phyloP scores from a whole-genome alignment of 2,797 vertebrate genomes.

The Ctenopoma kingsleyae region DNA sequence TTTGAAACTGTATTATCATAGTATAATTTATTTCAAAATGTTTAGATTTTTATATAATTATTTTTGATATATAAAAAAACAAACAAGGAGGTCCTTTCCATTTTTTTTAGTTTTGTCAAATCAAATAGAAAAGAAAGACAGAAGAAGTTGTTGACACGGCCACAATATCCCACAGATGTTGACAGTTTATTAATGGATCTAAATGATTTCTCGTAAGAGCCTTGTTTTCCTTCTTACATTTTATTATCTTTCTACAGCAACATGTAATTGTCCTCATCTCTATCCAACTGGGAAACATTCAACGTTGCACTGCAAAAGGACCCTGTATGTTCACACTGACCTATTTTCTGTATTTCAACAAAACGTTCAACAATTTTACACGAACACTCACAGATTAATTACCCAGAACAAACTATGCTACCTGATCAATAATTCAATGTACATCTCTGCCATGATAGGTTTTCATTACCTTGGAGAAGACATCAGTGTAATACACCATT shows the following conservation, averaged over 20 bases:
- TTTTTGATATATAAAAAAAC: background rate
- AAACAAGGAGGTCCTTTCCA: background rate
- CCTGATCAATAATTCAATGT: conserved; percentile 67
- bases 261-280: conserved; percentile 3
- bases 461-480: conserved; percentile 21
- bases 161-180: background rate
- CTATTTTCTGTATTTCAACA: conserved; percentile 45
- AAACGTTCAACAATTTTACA: conserved; percentile 52
- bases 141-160: no score
- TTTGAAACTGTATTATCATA: background rate
- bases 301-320: background rate
- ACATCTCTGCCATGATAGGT: conserved; percentile 37
- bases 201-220: background rate
- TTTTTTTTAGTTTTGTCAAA: background rate
- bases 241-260: background rate
- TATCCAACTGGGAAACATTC: background rate
- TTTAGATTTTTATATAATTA: no score
- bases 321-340: conserved; percentile 42
- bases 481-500: background rate
- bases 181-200: background rate
- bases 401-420: conserved; percentile 53
- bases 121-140: background rate
- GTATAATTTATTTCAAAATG: background rate
- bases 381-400: conserved; percentile 60
- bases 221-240: background rate